These are phyloP conservation scores for Bombus balteatus DNA, from an alignment of 1,140 invertebrate genomes.

Conservation along the genomic window DNA sequence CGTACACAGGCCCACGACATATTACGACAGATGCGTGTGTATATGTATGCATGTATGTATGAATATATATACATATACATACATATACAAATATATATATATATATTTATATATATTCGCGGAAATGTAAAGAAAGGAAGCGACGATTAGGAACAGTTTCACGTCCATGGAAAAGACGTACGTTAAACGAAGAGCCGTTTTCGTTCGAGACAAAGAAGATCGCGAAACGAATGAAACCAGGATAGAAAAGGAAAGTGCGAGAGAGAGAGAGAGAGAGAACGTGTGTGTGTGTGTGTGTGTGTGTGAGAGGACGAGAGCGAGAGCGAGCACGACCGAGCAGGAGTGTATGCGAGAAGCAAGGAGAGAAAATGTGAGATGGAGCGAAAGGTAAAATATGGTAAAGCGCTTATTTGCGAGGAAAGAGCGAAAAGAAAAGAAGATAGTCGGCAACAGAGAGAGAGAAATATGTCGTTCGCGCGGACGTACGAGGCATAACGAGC, in stretches of 20 bases:
- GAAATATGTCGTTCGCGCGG: background rate
- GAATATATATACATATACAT: background rate
- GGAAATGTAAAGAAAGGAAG: conserved; percentile 14
- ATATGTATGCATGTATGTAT: background rate
- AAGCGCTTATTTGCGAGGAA: too few species aligned
- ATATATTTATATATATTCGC: conserved; percentile 2
- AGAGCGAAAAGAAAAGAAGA: background rate
- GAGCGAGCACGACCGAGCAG: background rate
- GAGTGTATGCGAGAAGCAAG: background rate
- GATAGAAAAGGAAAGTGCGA: background rate
- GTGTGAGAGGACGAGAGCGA: background rate
- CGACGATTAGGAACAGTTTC: conserved; percentile 21
- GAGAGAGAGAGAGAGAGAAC: background rate
- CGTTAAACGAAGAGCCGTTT: conserved; percentile 29
- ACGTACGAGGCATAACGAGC: conserved; percentile 42
- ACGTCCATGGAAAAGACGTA: conserved; percentile 38
- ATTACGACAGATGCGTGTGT: background rate
- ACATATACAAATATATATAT: background rate
- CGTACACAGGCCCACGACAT: background rate
- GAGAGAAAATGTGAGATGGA: background rate
- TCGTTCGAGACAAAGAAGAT: conserved; percentile 24
- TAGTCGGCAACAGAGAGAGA: background rate
- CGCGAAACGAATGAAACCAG: conserved; percentile 6
- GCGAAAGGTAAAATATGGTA: background rate
- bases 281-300: background rate